Base-by-base conservation (phyloP, 2,888 invertebrate genomes). In the Hedychridium roseum region DNA sequence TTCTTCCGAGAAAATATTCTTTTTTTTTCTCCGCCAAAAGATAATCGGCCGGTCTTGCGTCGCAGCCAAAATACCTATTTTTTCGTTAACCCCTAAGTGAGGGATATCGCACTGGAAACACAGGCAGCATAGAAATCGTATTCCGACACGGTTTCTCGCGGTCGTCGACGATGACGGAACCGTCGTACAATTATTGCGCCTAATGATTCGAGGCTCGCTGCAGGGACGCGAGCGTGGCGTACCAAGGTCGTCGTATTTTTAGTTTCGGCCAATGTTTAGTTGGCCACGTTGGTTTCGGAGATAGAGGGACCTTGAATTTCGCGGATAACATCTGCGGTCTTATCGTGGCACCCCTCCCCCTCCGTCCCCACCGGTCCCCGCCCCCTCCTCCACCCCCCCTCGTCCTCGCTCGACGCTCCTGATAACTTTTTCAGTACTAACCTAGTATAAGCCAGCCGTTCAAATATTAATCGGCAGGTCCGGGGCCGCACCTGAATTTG, bases 311-410 rank as follows among this genome's bases (percentile, higher is more conserved):
- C 78, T 79, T 79, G 78, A 79, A 78, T 72, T 76, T 73, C 54
- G 70, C 72, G 78, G 78, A 79, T 79, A 78, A 76, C 76, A 79
- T 79, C 78, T 79, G 78, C 71, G 64, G 64, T 65, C 75, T 78
- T 78, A 78, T 78, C 78, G 72, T 63, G 56, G 59, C 60, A 48
- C 47, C 53, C 61, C 58, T 56, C 53, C 48, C 38, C 39, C 43
- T 39, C 27, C 34, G 34, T 26, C 37, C 14, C 35, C 40, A 9
- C 40, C 31, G n/a, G n/a, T 2, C 41, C 37, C 2, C 18, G 26
- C 23, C 11, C 31, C 27, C 18, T 18, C 14, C 23, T 9, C 12
- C 37, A 23, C 26, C 38, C 27, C 30, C 12, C 17, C 15, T 4
- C n/a, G 2, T 11, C 26, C 15, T 12, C 34, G 11, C 34, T 9